These are phyloP conservation scores for Probaryconus sp. DNA, from an alignment of 1,140 invertebrate species.

Conservation along the genomic window DNA sequence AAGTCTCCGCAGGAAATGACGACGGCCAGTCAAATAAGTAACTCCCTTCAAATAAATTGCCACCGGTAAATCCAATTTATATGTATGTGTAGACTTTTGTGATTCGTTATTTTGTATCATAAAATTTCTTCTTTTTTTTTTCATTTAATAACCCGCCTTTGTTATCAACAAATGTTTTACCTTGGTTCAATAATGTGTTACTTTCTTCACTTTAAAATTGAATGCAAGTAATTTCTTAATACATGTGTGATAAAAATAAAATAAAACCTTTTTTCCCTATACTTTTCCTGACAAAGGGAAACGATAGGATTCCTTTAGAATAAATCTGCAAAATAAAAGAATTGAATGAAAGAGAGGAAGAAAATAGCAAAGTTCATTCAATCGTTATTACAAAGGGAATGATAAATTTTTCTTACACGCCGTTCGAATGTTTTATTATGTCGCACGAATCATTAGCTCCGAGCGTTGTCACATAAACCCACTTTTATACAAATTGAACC, in stretches of 20 bases:
- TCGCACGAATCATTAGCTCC: background rate
- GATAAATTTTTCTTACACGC: too few relatives aligned
- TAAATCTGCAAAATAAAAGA: too few relatives aligned
- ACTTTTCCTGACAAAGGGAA: too few relatives aligned
- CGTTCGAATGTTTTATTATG: constrained; percentile 4
- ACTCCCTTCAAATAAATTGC: constrained; percentile 47
- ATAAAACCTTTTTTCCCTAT: too few relatives aligned
- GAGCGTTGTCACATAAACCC: constrained; percentile 11
- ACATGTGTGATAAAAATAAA: background rate
- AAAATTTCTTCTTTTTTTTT: too few relatives aligned
- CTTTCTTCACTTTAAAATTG: constrained; percentile 1
- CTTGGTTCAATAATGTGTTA: constrained; percentile 28
- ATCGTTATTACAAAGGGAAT: too few relatives aligned
- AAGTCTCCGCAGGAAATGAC: constrained; percentile 29
- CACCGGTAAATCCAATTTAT: constrained; percentile 43
- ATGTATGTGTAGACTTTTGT: constrained; percentile 8
- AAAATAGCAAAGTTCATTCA: too few relatives aligned
- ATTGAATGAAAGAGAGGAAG: too few relatives aligned
- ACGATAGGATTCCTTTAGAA: too few relatives aligned
- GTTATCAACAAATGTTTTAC: constrained; percentile 38
- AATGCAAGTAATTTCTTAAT: background rate
- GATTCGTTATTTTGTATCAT: constrained; percentile 24
- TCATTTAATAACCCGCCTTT: constrained; percentile 33
- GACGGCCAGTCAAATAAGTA: constrained; percentile 42
- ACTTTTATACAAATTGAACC: constrained; percentile 18